These are phyloP conservation scores for Seira sanloemensis DNA, from an alignment of 2,888 invertebrate genomes.

Conservation along the genomic window DNA sequence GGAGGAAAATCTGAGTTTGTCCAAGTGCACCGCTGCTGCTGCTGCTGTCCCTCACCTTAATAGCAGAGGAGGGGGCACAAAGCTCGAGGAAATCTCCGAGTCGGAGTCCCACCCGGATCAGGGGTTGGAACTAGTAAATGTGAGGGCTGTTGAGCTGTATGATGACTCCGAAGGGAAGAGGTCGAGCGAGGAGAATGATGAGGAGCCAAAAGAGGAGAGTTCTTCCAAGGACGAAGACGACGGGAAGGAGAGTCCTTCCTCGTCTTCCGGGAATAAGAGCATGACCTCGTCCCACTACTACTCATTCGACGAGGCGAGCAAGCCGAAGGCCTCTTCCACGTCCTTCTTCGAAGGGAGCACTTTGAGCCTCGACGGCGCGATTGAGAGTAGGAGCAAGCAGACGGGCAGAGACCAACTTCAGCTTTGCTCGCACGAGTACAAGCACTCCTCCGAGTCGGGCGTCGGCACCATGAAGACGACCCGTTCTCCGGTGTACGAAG, in stretches of 20 bases:
- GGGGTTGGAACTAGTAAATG: neutral
- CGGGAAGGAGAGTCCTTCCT: slow-evolving; percentile 23
- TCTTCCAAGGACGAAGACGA: neutral
- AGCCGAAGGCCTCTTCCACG: slow-evolving; percentile 50
- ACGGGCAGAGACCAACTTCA: slow-evolving; percentile 42
- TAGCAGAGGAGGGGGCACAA: neutral
- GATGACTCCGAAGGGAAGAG: slow-evolving; percentile 14
- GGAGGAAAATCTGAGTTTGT: slow-evolving; percentile 23
- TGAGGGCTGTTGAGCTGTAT: slow-evolving; percentile 1
- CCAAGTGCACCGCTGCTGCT: slow-evolving; percentile 20
- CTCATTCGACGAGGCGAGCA: slow-evolving; percentile 68
- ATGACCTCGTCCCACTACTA: slow-evolving; percentile 61
- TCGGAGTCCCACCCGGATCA: neutral
- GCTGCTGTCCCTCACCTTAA: neutral
- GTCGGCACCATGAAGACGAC: slow-evolving; percentile 74
- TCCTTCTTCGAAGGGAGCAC: slow-evolving; percentile 48
- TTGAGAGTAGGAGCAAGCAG: slow-evolving; percentile 31
- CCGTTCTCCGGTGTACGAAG: slow-evolving; percentile 83
- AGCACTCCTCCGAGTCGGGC: slow-evolving; percentile 33
- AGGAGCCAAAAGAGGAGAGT: neutral
- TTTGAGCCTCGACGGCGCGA: slow-evolving; percentile 61
- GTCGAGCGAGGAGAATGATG: neutral
- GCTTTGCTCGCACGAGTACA: slow-evolving; percentile 57
- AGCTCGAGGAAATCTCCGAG: slow-evolving; percentile 41
- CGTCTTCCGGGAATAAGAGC: slow-evolving; percentile 19